Evolutionary conservation across 2,113 vertebrate genomes (phyloP).

Genomic region (Dermatemys mawii): DNA sequence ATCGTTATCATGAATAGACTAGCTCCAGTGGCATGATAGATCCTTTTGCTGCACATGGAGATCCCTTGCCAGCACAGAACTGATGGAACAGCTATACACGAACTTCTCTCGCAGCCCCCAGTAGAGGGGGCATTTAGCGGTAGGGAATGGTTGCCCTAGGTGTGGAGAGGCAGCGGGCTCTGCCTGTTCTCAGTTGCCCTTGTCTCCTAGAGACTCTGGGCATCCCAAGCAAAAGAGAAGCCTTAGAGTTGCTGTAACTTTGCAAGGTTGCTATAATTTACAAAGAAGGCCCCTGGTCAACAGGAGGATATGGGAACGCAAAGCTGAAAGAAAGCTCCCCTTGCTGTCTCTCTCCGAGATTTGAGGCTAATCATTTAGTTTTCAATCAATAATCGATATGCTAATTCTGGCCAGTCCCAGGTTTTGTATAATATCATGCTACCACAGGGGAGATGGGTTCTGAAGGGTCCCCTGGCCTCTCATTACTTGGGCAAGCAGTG

Average conservation of each 20-base stretch:
- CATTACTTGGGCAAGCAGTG: accelerated
- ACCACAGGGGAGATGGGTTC: accelerated
- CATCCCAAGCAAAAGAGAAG: not conserved
- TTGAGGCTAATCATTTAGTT: not conserved
- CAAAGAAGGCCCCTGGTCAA: not conserved
- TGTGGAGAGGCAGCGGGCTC: accelerated
- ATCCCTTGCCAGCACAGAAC: not conserved
- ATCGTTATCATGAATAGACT: not conserved
- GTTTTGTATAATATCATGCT: not conserved
- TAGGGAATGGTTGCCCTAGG: not conserved
- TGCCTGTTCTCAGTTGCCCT: accelerated
- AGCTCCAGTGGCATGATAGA: not conserved
- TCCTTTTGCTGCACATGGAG: not conserved
- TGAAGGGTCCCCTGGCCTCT: accelerated
- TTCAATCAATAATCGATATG: not conserved
- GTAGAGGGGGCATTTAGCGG: accelerated
- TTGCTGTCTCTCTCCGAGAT: not conserved
- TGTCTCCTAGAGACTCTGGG: not conserved
- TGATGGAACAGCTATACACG: no score
- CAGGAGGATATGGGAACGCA: not conserved
- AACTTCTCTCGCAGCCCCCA: accelerated
- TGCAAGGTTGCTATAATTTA: not conserved
- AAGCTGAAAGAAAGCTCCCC: not conserved
- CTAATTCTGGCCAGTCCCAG: not conserved
- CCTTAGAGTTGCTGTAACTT: not conserved